Base-by-base conservation (phyloP, 1,140 invertebrate genomes). In the Cyclina sinensis region DNA sequence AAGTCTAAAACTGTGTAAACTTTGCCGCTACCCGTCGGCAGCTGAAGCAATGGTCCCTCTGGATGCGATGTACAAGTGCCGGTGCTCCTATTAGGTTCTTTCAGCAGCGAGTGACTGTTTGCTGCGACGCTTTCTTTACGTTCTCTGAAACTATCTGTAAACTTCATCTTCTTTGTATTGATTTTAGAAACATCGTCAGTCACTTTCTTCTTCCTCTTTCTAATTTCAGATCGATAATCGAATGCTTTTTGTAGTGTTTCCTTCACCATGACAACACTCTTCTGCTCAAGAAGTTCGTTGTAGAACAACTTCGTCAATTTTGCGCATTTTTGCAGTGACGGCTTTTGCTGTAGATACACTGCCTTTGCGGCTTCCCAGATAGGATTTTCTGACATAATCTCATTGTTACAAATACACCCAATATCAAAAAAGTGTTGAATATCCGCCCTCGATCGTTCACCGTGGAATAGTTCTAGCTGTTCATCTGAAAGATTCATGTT, bases 321-420 rank as follows among this genome's bases (percentile, higher is more conserved):
- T 3, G 74, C 43, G 21, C 74, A 78, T 35, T 78, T 78, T 37
- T 78, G 74, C 48, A 78, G 1, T 11, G 43, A 35, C 30, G 43
- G 43, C 16, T 46, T 51, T n/a, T 78, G 74, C 35, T 54, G 54
- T 1, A 57, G 46, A 78, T 78, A 78, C 46, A 51, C 27, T n/a
- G 1, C 27, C 39, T 78, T 78, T 9, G 74, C 27, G 5, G 32
- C 30, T 24, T 78, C 74, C 74, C 74, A 78, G 27, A 51, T 51
- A 1, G 74, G 74, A 78, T 78, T 78, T 35, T 54, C 46, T 35
- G 74, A 48, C 21, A 78, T 21, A 14, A 78, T 78, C 0, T 78
- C 74, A 78, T 78, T 78, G 16, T 16, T 78, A 30, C 74, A 78
- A 35, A 78, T n/a, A 35, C 43, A 51, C 30, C 74, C 74, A 35